Base-by-base conservation (phyloP, 1,140 invertebrate genomes). In the Melanaphis sacchari region DNA sequence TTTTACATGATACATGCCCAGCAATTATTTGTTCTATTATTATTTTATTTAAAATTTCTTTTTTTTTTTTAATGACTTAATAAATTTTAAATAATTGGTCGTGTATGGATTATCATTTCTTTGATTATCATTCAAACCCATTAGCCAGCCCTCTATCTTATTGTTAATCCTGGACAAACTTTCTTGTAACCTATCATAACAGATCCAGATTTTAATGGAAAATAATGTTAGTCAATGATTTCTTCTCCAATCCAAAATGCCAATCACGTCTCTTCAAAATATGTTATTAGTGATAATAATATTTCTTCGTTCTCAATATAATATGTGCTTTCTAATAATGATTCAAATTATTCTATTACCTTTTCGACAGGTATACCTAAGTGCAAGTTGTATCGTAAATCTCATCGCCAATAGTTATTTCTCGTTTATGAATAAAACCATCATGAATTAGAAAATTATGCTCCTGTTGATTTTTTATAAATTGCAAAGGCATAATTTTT, bases 241-340 rank as follows among this genome's bases (percentile, higher is more conserved):
- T 52, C 93, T 81, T 22, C 54, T n/a, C 52, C 38, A 41, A 41
- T 82, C 81, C 66, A 90, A 66, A 40, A 41, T n/a, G 26, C 94
- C 94, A 81, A 94, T 94, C 93, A 94, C 4, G 52, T 94, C 26
- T 36, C 94, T 87, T 94, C 87, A 59, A 94, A 94, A 93, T 94
- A 94, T n/a, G 6, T 36, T 31, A 94, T 46, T 24, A 91, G 26
- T 22, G 49, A 36, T 46, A 36, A 54, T 91, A 91, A 54, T n/a
- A 54, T 22, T 82, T 82, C 38, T 82, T 82, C 81, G 7, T 82
- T 82, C 40, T 82, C 36, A 4, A 82, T 21, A 40, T 82, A 82
- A 82, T 82, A 82, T 40, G 81, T 82, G 38, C 38, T 82, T 36
- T 82, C 81, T 82, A 38, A 82, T 82, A 40, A 38, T 82, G 22